A percentile compares a stretch with the other conserved stretches of the same genome.
Evolutionary conservation across 92 coral and sea anemone genomes (phyloP).

Genomic region (Paramuricea clavata): DNA sequence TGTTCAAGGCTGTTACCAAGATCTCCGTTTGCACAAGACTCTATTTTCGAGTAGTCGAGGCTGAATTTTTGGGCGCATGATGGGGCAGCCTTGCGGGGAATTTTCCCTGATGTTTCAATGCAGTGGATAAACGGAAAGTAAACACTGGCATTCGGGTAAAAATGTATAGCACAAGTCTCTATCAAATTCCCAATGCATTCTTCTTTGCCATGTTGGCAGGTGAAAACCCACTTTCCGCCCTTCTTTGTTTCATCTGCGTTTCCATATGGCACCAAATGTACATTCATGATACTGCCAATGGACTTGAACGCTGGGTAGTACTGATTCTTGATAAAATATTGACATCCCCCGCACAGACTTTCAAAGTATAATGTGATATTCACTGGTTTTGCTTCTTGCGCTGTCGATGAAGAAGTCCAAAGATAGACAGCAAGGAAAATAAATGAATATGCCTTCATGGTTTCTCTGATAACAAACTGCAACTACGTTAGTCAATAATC

Average conservation of each 20-base stretch:
- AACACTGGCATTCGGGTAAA: slow-evolving; percentile 60
- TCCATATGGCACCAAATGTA: slow-evolving; percentile 80
- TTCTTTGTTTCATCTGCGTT: slow-evolving; percentile 63
- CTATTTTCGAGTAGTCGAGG: slow-evolving; percentile 71
- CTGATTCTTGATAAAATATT: neutral
- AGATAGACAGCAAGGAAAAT: neutral
- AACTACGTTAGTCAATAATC: neutral
- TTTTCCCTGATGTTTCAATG: slow-evolving; percentile 52
- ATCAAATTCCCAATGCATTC: slow-evolving; percentile 82
- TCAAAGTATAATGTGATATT: neutral
- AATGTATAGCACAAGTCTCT: slow-evolving; percentile 73
- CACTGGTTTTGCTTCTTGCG: slow-evolving; percentile 13
- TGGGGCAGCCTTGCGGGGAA: slow-evolving; percentile 62
- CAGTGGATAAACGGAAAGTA: slow-evolving; percentile 76
- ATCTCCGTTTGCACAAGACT: slow-evolving; percentile 63
- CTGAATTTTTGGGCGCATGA: slow-evolving; percentile 70
- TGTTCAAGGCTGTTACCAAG: slow-evolving; percentile 78
- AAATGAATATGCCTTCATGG: neutral
- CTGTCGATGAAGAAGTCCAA: neutral
- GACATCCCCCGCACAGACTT: slow-evolving; percentile 2
- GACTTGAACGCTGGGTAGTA: slow-evolving; percentile 55
- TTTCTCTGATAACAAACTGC: neutral
- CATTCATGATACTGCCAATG: slow-evolving; percentile 71
- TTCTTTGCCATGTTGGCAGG: slow-evolving; percentile 78
- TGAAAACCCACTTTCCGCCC: slow-evolving; percentile 64